phyloP scores from a whole-genome alignment of 2,113 vertebrate species.

The Mormyrus lacerda region DNA sequence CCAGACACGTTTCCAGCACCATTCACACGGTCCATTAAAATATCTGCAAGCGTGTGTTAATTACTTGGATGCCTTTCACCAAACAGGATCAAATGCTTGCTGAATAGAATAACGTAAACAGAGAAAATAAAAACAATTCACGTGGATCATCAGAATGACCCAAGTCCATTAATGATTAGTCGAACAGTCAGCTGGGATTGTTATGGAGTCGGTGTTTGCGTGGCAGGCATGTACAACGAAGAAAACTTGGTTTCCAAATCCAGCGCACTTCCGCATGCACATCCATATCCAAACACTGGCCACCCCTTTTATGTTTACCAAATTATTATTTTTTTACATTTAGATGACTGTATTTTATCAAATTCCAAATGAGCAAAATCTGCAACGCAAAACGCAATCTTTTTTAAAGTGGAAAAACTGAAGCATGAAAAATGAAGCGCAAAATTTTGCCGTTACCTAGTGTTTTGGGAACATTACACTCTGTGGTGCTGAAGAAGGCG shows the following conservation, averaged over 20 bases:
- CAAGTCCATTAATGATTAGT: not conserved
- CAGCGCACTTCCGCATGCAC: not conserved
- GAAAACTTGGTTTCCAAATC: not conserved
- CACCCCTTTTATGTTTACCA: not conserved
- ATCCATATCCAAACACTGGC: not conserved
- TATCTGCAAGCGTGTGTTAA: not conserved
- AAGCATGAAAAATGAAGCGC: not conserved
- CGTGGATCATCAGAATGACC: not conserved
- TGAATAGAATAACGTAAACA: not conserved
- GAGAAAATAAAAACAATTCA: not conserved
- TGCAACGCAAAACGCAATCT: not conserved
- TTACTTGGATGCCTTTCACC: not conserved
- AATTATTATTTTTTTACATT: not conserved
- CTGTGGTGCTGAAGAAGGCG: conserved; percentile 49
- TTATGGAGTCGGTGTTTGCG: not conserved
- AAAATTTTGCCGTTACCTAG: conserved; percentile 14
- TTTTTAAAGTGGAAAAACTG: not conserved
- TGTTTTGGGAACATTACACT: conserved; percentile 45
- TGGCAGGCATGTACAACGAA: not conserved
- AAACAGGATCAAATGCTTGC: not conserved
- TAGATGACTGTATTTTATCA: not conserved
- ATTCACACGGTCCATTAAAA: not conserved
- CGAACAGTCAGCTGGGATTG: not conserved
- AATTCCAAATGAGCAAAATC: not conserved
- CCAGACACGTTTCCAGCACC: conserved; percentile 31